phyloP scores from a whole-genome alignment of 2,888 invertebrate genomes.

The Thereva nobilitata region DNA sequence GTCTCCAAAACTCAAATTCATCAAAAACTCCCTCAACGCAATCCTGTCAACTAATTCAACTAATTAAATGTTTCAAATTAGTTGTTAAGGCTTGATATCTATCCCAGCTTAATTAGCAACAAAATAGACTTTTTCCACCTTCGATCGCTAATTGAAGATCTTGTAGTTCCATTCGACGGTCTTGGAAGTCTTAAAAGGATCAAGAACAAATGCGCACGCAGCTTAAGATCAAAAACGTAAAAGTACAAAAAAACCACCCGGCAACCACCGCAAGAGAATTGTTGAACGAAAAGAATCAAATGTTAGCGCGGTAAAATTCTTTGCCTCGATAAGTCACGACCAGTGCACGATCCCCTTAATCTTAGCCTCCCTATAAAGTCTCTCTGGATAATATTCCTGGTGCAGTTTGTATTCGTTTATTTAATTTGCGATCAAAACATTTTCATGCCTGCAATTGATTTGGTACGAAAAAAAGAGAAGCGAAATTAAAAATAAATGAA shows the following conservation, averaged over 20 bases:
- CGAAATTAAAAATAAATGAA: constrained; percentile 5
- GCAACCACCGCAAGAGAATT: background rate
- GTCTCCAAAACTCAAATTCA: background rate
- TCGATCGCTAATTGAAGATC: constrained; percentile 55
- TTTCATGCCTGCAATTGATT: constrained; percentile 36
- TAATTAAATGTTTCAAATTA: constrained; percentile 18
- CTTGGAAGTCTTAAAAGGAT: constrained; percentile 13
- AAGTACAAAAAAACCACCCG: background rate
- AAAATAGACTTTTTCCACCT: constrained; percentile 40
- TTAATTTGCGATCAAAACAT: constrained; percentile 36
- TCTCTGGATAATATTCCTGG: constrained; percentile 2
- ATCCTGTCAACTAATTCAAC: constrained; percentile 4
- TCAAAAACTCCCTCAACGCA: background rate
- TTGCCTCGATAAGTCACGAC: constrained; percentile 41
- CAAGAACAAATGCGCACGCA: constrained; percentile 39
- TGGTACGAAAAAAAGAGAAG: constrained; percentile 10
- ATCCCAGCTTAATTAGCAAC: constrained; percentile 21
- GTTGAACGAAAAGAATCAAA: constrained; percentile 31
- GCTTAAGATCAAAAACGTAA: constrained; percentile 38
- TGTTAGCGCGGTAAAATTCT: constrained; percentile 38
- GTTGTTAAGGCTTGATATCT: constrained; percentile 39
- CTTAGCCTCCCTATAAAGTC: constrained; percentile 11
- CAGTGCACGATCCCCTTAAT: constrained; percentile 30
- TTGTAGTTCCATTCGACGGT: constrained; percentile 36
- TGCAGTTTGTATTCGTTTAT: constrained; percentile 34